These are phyloP conservation scores for Halcyon senegalensis DNA, from an alignment of 2,113 vertebrate genomes.

Conservation along the genomic window DNA sequence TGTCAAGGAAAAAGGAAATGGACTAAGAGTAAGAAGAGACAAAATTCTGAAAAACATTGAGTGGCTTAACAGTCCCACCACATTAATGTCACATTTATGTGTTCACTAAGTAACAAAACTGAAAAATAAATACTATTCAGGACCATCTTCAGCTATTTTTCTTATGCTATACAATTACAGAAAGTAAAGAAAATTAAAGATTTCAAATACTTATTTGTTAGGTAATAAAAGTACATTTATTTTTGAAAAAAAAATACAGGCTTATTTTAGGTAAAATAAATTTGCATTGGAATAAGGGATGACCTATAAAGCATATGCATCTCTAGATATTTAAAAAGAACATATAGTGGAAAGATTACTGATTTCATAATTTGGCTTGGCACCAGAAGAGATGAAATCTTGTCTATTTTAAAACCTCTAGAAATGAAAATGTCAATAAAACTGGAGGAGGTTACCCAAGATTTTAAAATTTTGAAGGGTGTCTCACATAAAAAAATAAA, in stretches of 20 bases:
- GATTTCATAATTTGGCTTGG: neutral
- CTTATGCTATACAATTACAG: neutral
- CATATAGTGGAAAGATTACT: neutral
- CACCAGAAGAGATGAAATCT: neutral
- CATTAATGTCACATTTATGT: neutral
- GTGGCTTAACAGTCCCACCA: neutral
- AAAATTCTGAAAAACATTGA: conserved; percentile 3
- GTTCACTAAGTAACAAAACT: neutral
- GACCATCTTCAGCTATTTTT: neutral
- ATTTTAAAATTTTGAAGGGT: neutral
- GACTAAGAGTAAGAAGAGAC: neutral
- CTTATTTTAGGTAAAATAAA: neutral
- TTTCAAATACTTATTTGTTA: neutral
- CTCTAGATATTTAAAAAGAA: neutral
- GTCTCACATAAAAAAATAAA: neutral
- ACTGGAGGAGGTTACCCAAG: neutral
- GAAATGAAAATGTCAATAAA: neutral
- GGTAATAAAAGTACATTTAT: neutral
- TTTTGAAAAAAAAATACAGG: neutral
- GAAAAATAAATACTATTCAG: neutral
- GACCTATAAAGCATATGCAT: neutral
- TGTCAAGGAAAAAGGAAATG: neutral
- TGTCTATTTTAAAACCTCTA: neutral
- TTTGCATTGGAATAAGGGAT: neutral
- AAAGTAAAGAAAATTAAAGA: neutral